Evolutionary conservation across 2,888 invertebrate species (phyloP), one percentile per base, ranked within the genome.

Genomic region (Gymnoscelis rufifasciata): DNA sequence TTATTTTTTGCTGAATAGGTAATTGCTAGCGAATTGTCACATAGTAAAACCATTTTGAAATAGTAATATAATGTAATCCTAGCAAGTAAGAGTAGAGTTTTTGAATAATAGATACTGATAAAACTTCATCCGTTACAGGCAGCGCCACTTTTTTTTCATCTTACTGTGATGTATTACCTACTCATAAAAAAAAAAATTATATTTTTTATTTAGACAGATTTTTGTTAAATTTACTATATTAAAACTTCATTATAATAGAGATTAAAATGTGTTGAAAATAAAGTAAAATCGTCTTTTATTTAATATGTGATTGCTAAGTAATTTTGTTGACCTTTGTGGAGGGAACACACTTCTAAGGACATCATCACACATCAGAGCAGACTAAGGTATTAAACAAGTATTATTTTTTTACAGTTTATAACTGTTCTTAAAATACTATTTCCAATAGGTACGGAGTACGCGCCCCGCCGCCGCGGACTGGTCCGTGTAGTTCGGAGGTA

Each of bases 101-200:
- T 12, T 6, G 19, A 28, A 15, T 42, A 27, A 10, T 28, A 33
- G n/a, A 36, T 19, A 13, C 14, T 30, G 31, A 33, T 41, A 44
- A 43, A 43, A 43, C 37, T 38, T 38, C 14, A 30, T 39, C 5
- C 19, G n/a, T 46, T 40, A 33, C 29, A 29, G 15, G 38, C 28
- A 36, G 19, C 19, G 19, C 19, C 19, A 19, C 19, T 19, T 5
- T 19, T 3, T 19, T 43, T 2, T 47, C 38, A 47, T 30, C 14
- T 27, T 38, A 48, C 56, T 56, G 56, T 60, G 52, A 59, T 47
- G 62, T 56, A 41, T 50, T 15, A 33, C n/a, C 15, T 19, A 50
- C 43, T 52, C 43, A 14, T 38, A 46, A 38, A 52, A 28, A 10
- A 3, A 7, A 1, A n/a, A n/a, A 8, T 13, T 33, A 15, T 33